Evolutionary conservation across 2,888 invertebrate species (phyloP).

Genomic region (Monochamus alternatus): DNA sequence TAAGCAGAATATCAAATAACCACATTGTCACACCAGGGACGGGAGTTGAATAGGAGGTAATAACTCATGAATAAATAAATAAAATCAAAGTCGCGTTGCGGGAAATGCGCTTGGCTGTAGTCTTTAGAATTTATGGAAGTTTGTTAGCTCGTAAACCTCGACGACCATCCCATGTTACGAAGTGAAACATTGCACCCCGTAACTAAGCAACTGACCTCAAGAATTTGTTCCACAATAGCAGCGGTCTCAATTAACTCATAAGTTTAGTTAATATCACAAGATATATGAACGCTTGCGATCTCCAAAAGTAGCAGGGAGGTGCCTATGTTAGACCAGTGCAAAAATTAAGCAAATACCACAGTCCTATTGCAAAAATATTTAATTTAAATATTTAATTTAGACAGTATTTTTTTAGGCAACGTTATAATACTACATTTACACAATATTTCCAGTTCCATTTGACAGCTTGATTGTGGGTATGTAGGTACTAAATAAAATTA

Average conservation of each 20-base stretch:
- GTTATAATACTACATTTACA: too few relatives aligned
- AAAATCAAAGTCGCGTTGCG: slow-evolving; percentile 62
- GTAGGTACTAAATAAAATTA: too few relatives aligned
- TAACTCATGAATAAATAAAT: slow-evolving; percentile 67
- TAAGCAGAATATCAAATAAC: slow-evolving; percentile 62
- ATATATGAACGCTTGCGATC: neutral
- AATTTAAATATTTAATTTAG: too few relatives aligned
- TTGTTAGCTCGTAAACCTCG: slow-evolving; percentile 68
- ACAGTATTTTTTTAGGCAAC: too few relatives aligned
- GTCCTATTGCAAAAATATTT: too few relatives aligned
- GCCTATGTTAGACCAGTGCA: too few relatives aligned
- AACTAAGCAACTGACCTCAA: slow-evolving; percentile 64
- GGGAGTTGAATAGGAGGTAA: slow-evolving; percentile 62
- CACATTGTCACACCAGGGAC: slow-evolving; percentile 63
- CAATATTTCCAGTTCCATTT: too few relatives aligned
- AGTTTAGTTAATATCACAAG: slow-evolving; percentile 28
- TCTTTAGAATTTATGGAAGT: slow-evolving; percentile 67
- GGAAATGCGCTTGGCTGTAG: slow-evolving; percentile 60
- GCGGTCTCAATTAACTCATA: slow-evolving; percentile 59
- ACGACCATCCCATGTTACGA: slow-evolving; percentile 66
- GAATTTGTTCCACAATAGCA: slow-evolving; percentile 56
- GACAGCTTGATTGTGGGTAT: too few relatives aligned
- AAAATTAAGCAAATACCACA: too few relatives aligned
- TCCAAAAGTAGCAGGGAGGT: slow-evolving; percentile 1
- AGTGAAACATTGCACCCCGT: slow-evolving; percentile 68